Base-by-base conservation (phyloP, 2,888 invertebrate species). In the Ypsolopha scabrella region DNA sequence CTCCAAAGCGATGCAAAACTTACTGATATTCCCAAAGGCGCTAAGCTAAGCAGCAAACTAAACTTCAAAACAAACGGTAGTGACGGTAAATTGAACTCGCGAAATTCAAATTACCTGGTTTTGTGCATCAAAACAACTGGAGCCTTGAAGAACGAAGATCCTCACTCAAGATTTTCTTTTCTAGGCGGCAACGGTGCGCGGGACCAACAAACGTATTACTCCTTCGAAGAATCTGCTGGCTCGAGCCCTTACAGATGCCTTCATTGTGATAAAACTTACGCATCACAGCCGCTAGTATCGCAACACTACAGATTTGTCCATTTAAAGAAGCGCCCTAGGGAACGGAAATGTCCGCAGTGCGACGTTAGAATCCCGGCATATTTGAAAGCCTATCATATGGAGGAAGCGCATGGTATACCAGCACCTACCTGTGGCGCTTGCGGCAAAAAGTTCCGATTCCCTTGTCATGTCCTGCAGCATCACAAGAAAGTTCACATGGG, bases 301-400 rank as follows among this genome's bases (percentile, higher is more conserved):
- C 75, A 77, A 45, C 78, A 79, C 54, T 72, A 74, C 54, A 57
- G 72, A 2, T 70, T 67, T 48, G 72, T 76, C 0, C 78, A 79
- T 39, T 55, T 75, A 6, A 72, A 76, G 51, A 59, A 60, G 6
- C 60, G 73, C 0, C 72, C 72, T 0, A 60, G 60, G 35, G 58
- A 65, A 1, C 55, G 71, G 1, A 67, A 72, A 38, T 79, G 79
- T 47, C 67, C 67, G 1, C 61, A 68, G 14, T 78, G 79, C 51
- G 62, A 67, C 6, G 62, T 63, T 34, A 69, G 60, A 54, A 58
- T 78, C 0, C 62, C 75, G 0, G 63, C 58, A 0, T 58, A 72
- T 24, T 41, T 65, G 2, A 56, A 70, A n/a, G 68, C 75, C 0
- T 63, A 58, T 9, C 79, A 79, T 46, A 56, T 78, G 41, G 79